Conservation (phyloP, 2,113 vertebrate species). For the Mus musculus region GRCm39 chr5:134207001-134207500, state of each 20-base stretch:
- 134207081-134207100: neutral
- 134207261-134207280: neutral
- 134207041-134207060: neutral
- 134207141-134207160: neutral
- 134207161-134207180: neutral
- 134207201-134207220: too few relatives aligned
- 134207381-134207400: neutral
- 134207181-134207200: neutral
- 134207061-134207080: neutral
- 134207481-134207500: neutral
- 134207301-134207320: neutral
- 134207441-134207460: neutral
- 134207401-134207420: neutral
- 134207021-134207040: neutral
- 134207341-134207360: neutral
- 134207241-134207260: neutral
- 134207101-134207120: neutral
- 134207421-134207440: neutral
- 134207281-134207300: neutral
- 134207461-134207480: neutral
- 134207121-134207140: too few relatives aligned
- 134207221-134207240: too few relatives aligned
- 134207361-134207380: neutral
- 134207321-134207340: neutral
- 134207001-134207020: neutral